Evolutionary conservation across 2,113 vertebrate species (phyloP).

Genomic region (Menidia beryllina): DNA sequence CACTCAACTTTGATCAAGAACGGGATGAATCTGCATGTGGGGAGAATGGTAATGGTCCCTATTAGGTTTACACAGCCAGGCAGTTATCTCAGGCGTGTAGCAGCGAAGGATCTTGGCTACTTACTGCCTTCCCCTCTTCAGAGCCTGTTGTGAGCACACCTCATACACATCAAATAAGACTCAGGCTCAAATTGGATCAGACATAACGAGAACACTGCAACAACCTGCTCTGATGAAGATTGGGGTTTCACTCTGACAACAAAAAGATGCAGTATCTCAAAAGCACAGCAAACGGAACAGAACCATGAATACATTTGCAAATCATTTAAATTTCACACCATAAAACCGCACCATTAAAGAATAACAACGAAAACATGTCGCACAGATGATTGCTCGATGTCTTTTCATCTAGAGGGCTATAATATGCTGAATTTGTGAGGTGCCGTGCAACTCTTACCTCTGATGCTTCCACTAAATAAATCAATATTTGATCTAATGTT

Average conservation of each 20-base stretch:
- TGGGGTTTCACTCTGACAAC: constrained; percentile 43
- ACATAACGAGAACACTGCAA: constrained; percentile 66
- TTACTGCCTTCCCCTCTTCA: constrained; percentile 49
- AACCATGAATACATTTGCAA: constrained; percentile 20
- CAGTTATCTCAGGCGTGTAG: constrained; percentile 35
- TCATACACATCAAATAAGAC: constrained; percentile 62
- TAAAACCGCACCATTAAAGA: constrained; percentile 38
- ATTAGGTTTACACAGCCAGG: constrained; percentile 50
- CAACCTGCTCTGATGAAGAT: constrained; percentile 66
- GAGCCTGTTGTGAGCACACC: constrained; percentile 55
- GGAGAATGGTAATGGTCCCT: constrained; percentile 36
- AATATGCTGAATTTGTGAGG: constrained; percentile 48
- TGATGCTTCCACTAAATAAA: constrained; percentile 57
- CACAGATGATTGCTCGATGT: constrained; percentile 20
- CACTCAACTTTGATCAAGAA: constrained; percentile 29
- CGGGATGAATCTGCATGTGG: constrained; percentile 34
- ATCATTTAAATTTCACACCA: constrained; percentile 17
- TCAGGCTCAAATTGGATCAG: constrained; percentile 58
- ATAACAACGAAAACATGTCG: constrained; percentile 33
- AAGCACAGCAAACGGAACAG: constrained; percentile 46
- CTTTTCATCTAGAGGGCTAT: constrained; percentile 31
- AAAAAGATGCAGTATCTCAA: constrained; percentile 34
- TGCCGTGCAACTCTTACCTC: constrained; percentile 42
- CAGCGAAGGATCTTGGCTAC: constrained; percentile 36
- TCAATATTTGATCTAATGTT: constrained; percentile 56